Conservation (phyloP, 1,140 invertebrate genomes). For the Ostrea denselamellosa region DNA sequence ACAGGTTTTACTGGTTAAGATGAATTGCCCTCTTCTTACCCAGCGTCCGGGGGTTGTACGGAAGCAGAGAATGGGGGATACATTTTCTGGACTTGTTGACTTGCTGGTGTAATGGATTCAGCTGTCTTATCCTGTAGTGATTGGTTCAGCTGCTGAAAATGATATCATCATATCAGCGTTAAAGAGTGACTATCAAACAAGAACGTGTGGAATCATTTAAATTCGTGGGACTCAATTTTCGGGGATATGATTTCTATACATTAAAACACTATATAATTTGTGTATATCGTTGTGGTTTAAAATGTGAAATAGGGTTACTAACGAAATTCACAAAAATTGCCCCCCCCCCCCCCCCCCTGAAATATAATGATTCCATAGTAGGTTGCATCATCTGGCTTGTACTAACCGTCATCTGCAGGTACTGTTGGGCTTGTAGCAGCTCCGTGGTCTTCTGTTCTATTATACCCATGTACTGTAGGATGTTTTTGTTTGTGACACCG, state of each 20-base stretch:
- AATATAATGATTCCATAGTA: too few relatives aligned
- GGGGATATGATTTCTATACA: too few relatives aligned
- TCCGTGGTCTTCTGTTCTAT: constrained; percentile 74
- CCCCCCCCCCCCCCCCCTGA: too few relatives aligned
- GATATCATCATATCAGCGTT: not conserved
- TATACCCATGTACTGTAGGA: constrained; percentile 73
- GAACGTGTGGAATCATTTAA: too few relatives aligned
- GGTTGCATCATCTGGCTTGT: too few relatives aligned
- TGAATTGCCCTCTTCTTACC: not conserved
- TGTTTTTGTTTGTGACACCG: constrained; percentile 72
- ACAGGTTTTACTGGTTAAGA: too few relatives aligned
- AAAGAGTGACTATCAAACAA: too few relatives aligned
- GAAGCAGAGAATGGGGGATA: constrained; percentile 41
- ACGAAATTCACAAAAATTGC: too few relatives aligned
- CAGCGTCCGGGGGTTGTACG: constrained; percentile 53
- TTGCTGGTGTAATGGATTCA: constrained; percentile 47
- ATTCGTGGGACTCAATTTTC: too few relatives aligned
- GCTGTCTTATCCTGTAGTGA: constrained; percentile 58
- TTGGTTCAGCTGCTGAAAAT: constrained; percentile 58
- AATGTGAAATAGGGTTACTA: too few relatives aligned
- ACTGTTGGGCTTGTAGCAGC: constrained; percentile 68
- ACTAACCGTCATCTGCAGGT: constrained; percentile 67
- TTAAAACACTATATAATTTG: too few relatives aligned
- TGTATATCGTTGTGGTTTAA: too few relatives aligned
- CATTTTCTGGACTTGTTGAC: constrained; percentile 35